Percentiles rank a stretch among this genome's conserved stretches.
These are phyloP conservation scores for Sinosuthora webbiana DNA, from an alignment of 2,113 vertebrate species.

Conservation along the genomic window DNA sequence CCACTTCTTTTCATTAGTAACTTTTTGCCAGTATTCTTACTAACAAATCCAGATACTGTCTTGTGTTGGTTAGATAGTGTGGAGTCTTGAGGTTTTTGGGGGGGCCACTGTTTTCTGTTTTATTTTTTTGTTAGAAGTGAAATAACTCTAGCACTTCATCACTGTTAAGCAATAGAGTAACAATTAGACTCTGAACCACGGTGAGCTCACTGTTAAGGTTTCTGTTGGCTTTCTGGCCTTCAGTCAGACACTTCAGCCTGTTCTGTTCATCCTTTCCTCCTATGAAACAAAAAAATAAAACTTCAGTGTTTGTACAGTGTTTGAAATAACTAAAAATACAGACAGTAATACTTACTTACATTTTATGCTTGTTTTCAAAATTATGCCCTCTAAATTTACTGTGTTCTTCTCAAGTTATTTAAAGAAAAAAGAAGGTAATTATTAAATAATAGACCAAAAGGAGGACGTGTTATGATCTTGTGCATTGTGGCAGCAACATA, in stretches of 20 bases:
- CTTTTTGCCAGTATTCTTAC: not conserved
- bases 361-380: slow-evolving; percentile 47
- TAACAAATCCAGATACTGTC: not conserved
- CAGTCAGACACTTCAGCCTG: not conserved
- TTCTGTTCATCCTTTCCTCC: not conserved
- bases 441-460: not conserved
- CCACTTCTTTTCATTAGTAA: not conserved
- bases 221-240: not conserved
- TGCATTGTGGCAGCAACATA: slow-evolving; percentile 79
- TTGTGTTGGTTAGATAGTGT: not conserved
- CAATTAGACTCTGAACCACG: not conserved
- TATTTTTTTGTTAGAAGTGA: not conserved
- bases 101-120: not conserved
- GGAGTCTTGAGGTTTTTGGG: not conserved
- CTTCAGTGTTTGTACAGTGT: not conserved
- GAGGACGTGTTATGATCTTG: slow-evolving; percentile 69
- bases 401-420: slow-evolving; percentile 20
- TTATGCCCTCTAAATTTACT: slow-evolving; percentile 39
- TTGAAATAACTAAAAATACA: not conserved
- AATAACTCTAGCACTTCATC: not conserved
- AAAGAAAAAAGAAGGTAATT: not conserved
- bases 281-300: not conserved
- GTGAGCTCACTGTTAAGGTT: not conserved
- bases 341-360: not conserved
- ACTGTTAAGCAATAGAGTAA: not conserved